Conservation (phyloP, 2,888 invertebrate species). For the Smittia aterrima region DNA sequence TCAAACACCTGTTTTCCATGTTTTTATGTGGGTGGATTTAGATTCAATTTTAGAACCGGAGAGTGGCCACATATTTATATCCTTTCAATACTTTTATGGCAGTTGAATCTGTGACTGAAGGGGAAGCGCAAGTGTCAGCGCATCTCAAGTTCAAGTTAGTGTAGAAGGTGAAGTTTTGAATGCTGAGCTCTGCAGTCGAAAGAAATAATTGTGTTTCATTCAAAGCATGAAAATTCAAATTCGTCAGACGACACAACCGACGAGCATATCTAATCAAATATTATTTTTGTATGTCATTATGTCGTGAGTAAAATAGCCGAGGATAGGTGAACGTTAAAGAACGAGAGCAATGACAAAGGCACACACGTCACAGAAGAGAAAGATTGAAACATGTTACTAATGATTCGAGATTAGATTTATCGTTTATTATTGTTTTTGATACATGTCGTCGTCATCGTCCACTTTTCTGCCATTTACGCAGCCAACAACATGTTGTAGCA, state of each 20-base stretch:
- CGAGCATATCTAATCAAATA: too few species aligned
- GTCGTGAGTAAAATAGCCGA: neutral
- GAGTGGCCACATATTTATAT: conserved; percentile 14
- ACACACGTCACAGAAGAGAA: neutral
- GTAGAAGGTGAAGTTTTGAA: too few species aligned
- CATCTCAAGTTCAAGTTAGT: too few species aligned
- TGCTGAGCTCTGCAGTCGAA: too few species aligned
- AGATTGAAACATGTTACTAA: conserved; percentile 41
- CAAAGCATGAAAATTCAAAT: too few species aligned
- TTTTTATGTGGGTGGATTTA: conserved; percentile 17
- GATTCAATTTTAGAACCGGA: neutral
- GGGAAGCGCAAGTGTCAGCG: too few species aligned
- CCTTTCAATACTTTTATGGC: conserved; percentile 9
- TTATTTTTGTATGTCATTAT: neutral
- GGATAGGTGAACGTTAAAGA: neutral
- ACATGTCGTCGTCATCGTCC: conserved; percentile 4
- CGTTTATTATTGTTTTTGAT: conserved; percentile 30
- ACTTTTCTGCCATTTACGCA: conserved; percentile 2
- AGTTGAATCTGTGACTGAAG: neutral
- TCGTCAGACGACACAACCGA: too few species aligned
- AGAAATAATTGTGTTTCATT: too few species aligned
- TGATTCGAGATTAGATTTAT: conserved; percentile 39
- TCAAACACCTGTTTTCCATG: conserved; percentile 38
- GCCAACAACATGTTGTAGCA: conserved; percentile 15
- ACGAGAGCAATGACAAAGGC: neutral